Evolutionary conservation across 2,888 invertebrate species (phyloP), one percentile per base, ranked within the genome.

Genomic region (Entomobrya proxima): DNA sequence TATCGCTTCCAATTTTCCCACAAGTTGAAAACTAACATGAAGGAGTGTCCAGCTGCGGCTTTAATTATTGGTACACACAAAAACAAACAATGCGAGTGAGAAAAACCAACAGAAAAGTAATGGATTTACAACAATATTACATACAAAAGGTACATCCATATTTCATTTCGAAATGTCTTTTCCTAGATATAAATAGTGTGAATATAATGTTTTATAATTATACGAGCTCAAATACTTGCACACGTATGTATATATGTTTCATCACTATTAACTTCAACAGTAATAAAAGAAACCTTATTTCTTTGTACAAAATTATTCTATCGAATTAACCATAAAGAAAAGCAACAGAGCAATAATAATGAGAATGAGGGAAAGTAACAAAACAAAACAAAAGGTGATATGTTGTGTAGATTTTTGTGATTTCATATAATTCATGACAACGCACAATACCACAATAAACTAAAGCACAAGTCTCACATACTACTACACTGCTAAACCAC

Each of bases 1-100:
- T 86, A 81, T 82, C 30, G 72, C 72, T 72, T 50, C 64, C 52
- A 69, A 80, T 79, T 72, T 77, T 86, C 81, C 72, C 81, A 81
- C 75, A 81, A 52, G 55, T 80, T 50, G 58, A 82, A 81, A 82
- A 80, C 67, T 72, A 80, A 79, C 61, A 81, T 50, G 47, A 64
- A 85, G 85, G 85, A 85, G 85, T 80, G 86, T 77, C 86, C 86
- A 86, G 81, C 86, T 86, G 86, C 50, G 77, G 77, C 72, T 64
- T 76, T 86, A 86, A 86, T 86, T 81, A 86, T 81, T 86, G 72
- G 32, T 58, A 52, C 35, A 37, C 35, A 50, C 2, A 32, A 78
- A 55, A 80, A 52, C 69, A 69, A 72, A 69, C 69, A 80, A 80
- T 15, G 13, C 55, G 52, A 7, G 21, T 37, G 37, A 76, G 52